A percentile compares a stretch with the other conserved stretches of the same genome.
phyloP scores from a whole-genome alignment of 1,140 invertebrate species.

The Brachionus rotundiformis region DNA sequence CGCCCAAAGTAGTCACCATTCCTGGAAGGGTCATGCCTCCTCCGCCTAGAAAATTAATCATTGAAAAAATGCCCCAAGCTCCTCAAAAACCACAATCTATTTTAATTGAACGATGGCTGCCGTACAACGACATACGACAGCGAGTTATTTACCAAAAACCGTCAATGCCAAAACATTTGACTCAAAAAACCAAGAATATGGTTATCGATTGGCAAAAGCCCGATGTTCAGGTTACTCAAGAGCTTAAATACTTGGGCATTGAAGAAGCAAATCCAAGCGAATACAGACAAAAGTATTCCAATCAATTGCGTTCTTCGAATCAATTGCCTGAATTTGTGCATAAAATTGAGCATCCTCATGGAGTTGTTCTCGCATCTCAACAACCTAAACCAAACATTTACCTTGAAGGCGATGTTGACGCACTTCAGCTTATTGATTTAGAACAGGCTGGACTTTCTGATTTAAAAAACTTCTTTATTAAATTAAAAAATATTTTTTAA shows the following conservation, averaged over 20 bases:
- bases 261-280: constrained; percentile 16
- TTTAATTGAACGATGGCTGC: constrained; percentile 28
- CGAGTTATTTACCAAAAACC: constrained; percentile 41
- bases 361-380: not conserved
- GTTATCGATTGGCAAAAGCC: constrained; percentile 36
- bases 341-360: not conserved
- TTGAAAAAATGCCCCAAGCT: constrained; percentile 39
- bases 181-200: not conserved
- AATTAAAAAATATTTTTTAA: not conserved
- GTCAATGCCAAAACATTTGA: not conserved
- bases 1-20: not conserved
- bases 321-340: constrained; percentile 4
- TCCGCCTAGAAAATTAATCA: constrained; percentile 29
- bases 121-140: not conserved
- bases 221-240: constrained; percentile 22
- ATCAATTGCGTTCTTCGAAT: not conserved
- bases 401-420: not conserved
- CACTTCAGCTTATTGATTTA: not conserved
- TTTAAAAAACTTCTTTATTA: not conserved
- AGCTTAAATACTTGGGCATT: constrained; percentile 15
- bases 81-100: constrained; percentile 16
- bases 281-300: constrained; percentile 31
- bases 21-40: constrained; percentile 1
- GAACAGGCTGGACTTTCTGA: not conserved
- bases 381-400: not conserved